Evolutionary conservation across 2,797 vertebrate species (phyloP).

Genomic region (Tamandua tetradactyla): DNA sequence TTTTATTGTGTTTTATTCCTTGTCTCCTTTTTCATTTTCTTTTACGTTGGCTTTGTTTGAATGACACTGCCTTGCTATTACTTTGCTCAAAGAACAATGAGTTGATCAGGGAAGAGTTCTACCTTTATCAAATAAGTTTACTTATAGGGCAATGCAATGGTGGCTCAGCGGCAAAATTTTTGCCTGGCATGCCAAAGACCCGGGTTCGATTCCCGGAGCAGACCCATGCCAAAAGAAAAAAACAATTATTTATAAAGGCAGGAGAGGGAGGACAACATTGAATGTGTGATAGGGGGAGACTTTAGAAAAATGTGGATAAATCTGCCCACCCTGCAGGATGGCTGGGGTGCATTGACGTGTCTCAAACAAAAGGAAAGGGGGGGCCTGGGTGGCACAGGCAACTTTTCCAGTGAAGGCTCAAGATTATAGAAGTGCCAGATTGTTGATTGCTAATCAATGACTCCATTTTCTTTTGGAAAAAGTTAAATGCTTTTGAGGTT

Average conservation of each 20-base stretch:
- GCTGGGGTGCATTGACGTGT: rapidly evolving
- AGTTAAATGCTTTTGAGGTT: not conserved
- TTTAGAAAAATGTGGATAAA: rapidly evolving
- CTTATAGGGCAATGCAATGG: no score
- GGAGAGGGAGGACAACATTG: rapidly evolving
- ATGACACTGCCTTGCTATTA: not conserved
- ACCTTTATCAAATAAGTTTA: not conserved
- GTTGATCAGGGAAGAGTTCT: not conserved
- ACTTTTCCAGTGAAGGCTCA: not conserved
- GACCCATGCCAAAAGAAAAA: no score
- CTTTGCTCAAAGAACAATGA: not conserved
- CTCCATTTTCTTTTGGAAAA: not conserved
- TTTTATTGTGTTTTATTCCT: rapidly evolving
- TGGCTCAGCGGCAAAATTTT: no score
- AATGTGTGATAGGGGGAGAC: not conserved
- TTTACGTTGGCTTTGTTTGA: not conserved
- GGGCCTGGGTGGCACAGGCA: no score
- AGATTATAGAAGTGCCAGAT: not conserved
- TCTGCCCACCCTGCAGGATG: rapidly evolving
- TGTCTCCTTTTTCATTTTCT: not conserved
- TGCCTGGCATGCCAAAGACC: no score
- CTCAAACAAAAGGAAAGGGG: no score
- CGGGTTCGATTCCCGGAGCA: no score
- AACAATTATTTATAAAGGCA: no score
- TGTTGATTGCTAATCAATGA: rapidly evolving